A percentile compares a stretch with the other conserved stretches of the same genome.
phyloP scores from a whole-genome alignment of 1,140 invertebrate genomes.

The Zophobas morio region DNA sequence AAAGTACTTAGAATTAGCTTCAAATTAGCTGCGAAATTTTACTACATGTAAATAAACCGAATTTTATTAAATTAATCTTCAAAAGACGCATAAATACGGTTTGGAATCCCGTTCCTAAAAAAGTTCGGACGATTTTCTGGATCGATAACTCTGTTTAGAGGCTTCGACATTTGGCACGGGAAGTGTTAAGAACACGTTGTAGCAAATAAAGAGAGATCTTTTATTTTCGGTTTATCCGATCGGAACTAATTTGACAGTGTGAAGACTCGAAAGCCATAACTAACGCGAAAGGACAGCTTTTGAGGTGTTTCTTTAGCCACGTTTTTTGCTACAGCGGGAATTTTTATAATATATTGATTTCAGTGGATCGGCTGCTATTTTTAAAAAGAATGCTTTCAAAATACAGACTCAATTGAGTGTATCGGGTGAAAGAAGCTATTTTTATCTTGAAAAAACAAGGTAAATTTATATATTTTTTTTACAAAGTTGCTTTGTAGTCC shows the following conservation, averaged over 20 bases:
- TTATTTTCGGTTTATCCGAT: neutral
- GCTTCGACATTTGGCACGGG: too few species aligned
- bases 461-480: neutral
- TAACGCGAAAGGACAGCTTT: neutral
- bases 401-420: too few species aligned
- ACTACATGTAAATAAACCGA: too few species aligned
- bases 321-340: neutral
- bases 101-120: too few species aligned
- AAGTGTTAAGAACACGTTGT: neutral
- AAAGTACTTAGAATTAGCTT: too few species aligned
- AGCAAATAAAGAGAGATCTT: neutral
- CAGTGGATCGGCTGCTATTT: neutral
- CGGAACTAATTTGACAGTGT: constrained; percentile 2
- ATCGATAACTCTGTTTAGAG: too few species aligned
- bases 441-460: too few species aligned
- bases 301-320: neutral
- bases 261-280: constrained; percentile 2
- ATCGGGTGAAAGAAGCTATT: too few species aligned
- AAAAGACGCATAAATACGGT: too few species aligned
- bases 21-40: too few species aligned
- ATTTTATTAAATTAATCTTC: too few species aligned
- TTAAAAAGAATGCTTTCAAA: neutral
- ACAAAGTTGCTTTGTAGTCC: neutral
- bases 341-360: neutral
- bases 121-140: too few species aligned